phyloP scores from a whole-genome alignment of 2,113 vertebrate species.

The Actenoides lindsayi region DNA sequence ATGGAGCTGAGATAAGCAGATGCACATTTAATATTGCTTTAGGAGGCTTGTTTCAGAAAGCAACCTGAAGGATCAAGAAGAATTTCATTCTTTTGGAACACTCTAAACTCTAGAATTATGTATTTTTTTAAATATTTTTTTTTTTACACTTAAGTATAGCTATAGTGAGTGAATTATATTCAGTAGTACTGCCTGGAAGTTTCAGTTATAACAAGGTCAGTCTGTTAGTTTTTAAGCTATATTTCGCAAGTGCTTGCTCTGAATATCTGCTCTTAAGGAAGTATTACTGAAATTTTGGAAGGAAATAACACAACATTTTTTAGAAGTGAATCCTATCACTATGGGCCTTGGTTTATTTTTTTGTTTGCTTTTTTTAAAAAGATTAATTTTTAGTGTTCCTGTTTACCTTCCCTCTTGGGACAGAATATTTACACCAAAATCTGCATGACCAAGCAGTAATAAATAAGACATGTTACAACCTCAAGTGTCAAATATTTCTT shows the following conservation, averaged over 20 bases:
- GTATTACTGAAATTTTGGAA: not conserved
- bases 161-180: not conserved
- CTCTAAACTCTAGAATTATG: not conserved
- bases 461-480: not conserved
- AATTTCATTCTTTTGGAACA: not conserved
- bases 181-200: not conserved
- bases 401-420: not conserved
- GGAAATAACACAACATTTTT: not conserved
- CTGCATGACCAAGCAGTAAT: not conserved
- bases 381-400: not conserved
- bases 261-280: not conserved
- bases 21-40: accelerated
- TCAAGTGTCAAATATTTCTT: not conserved
- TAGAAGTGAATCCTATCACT: not conserved
- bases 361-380: not conserved
- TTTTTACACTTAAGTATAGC: not conserved
- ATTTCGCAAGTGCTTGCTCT: not conserved
- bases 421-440: not conserved
- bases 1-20: not conserved
- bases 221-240: not conserved
- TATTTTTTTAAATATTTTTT: not conserved
- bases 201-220: not conserved
- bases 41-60: not conserved
- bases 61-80: not conserved
- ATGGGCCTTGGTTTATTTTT: not conserved